These are phyloP conservation scores for Yasuhikotakia modesta DNA, from an alignment of 2,797 vertebrate genomes.

Conservation along the genomic window DNA sequence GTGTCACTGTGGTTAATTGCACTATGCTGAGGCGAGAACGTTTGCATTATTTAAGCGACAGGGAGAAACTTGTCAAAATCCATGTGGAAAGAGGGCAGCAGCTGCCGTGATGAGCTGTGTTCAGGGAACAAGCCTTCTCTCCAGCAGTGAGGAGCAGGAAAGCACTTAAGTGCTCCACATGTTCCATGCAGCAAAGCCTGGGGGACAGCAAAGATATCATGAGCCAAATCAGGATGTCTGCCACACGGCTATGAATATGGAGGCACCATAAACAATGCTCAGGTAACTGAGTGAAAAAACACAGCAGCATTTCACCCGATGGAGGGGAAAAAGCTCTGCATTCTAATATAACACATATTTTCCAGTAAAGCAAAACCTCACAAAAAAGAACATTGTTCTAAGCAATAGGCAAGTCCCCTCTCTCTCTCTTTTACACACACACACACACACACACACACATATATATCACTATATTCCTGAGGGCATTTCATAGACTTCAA, in stretches of 20 bases:
- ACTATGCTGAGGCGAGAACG: constrained; percentile 27
- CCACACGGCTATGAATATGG: constrained; percentile 53
- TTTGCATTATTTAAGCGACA: constrained; percentile 63
- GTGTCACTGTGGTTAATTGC: constrained; percentile 40
- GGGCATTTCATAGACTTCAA: not conserved
- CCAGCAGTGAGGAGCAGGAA: constrained; percentile 67
- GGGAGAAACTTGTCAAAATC: constrained; percentile 69
- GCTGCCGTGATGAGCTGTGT: constrained; percentile 70
- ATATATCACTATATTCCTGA: not conserved
- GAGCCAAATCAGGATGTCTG: constrained; percentile 45
- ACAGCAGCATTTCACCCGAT: not conserved
- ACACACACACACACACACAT: constrained; percentile 33
- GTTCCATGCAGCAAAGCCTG: constrained; percentile 66
- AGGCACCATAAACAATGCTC: constrained; percentile 51
- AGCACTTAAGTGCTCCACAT: constrained; percentile 70
- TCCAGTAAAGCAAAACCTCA: constrained; percentile 40
- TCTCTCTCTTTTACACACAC: constrained; percentile 21
- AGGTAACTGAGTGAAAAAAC: constrained; percentile 36
- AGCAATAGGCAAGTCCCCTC: constrained; percentile 25
- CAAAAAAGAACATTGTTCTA: constrained; percentile 49
- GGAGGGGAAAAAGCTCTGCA: not conserved
- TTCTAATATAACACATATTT: constrained; percentile 51
- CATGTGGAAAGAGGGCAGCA: constrained; percentile 55
- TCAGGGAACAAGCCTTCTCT: constrained; percentile 69
- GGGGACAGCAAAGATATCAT: constrained; percentile 58